Evolutionary conservation across 2,113 vertebrate genomes (phyloP).

Genomic region (cat (Felis catus)): F.catus_Fca126_mat1.0 CM031427.1:26712501-26713000

Average conservation of each 20-base stretch:
- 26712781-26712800: neutral
- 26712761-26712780: neutral
- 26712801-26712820: neutral
- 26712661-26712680: neutral
- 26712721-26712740: neutral
- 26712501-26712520: neutral
- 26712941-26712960: neutral
- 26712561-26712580: neutral
- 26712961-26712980: neutral
- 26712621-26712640: neutral
- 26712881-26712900: neutral
- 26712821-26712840: neutral
- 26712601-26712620: neutral
- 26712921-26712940: neutral
- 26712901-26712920: neutral
- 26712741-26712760: neutral
- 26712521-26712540: neutral
- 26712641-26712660: neutral
- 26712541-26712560: neutral
- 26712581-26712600: neutral
- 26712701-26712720: neutral
- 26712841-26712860: neutral
- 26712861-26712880: neutral
- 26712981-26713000: neutral
- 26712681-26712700: neutral